Evolutionary conservation across 2,888 invertebrate genomes (phyloP), one percentile per base, ranked within the genome.

Genomic region (Latrodectus elegans): DNA sequence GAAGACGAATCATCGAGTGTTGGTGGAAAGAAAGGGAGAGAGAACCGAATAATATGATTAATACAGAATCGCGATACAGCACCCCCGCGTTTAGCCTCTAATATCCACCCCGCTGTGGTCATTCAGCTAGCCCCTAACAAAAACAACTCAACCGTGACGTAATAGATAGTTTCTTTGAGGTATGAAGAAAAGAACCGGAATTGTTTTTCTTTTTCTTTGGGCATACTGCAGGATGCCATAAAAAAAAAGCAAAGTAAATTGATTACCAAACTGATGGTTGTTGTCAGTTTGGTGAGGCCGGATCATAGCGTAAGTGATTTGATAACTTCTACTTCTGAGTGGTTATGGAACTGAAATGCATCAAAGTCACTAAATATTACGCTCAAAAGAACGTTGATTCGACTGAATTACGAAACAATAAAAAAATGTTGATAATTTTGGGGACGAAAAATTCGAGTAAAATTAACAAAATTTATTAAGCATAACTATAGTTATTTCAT

Each of bases 11-110:
- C n/a, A 15, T n/a, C 60, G 60, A 60, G 14, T 60, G 60, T 60
- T 60, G 60, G 60, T 60, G n/a, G 12, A 60, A 60, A 11, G n/a
- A 60, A 60, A 38, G 38, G 71, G 10, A 77, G 71, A 79, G 26
- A n/a, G 60, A 49, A 15, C 15, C 15, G 55, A 22, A 38, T 74
- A 68, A 55, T 74, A 74, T 70, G 82, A 82, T 82, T 75, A 75
- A 82, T 82, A 75, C 51, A 26, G 53, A 80, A 49, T 15, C 64
- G 6, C 60, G 60, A 52, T 53, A 17, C 14, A n/a, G 26, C 26
- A 68, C 26, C 74, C 38, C 38, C 67, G 55, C 26, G 71, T 49
- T 64, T 51, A 74, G 67, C 82, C 74, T 53, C 68, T 74, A 55
- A 79, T 79, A 71, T 60, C 70, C 79, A 71, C 55, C 71, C 71